Percentiles rank a stretch among this genome's conserved stretches.
Evolutionary conservation across 1,140 invertebrate species (phyloP).

Genomic region (Cyphomyrmex costatus): DNA sequence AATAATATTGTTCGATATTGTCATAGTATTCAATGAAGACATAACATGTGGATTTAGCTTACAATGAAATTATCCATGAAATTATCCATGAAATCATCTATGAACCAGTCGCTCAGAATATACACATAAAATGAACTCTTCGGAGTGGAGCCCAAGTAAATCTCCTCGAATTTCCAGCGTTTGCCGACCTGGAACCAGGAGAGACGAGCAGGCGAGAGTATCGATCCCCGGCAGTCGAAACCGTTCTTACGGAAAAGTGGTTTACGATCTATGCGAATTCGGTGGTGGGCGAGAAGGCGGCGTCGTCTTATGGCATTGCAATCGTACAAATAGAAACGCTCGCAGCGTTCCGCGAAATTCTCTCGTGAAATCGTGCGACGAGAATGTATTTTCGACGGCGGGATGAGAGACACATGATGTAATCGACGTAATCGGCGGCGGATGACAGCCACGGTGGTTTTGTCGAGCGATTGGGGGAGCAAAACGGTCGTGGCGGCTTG

Average conservation of each 20-base stretch:
- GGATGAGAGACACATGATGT: slow-evolving; percentile 61
- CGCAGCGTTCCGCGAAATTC: background rate
- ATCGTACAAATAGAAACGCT: slow-evolving; percentile 54
- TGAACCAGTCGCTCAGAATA: slow-evolving; percentile 10
- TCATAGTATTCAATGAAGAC: background rate
- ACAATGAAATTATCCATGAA: slow-evolving; percentile 25
- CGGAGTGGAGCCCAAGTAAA: slow-evolving; percentile 26
- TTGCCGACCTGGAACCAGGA: slow-evolving; percentile 38
- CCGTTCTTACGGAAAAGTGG: slow-evolving; percentile 43
- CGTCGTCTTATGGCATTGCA: background rate
- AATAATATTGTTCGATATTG: background rate
- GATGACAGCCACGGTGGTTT: slow-evolving; percentile 73
- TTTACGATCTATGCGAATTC: slow-evolving; percentile 38
- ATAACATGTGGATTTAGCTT: slow-evolving; percentile 28
- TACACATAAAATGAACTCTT: slow-evolving; percentile 45
- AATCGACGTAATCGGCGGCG: slow-evolving; percentile 77
- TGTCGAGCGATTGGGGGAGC: slow-evolving; percentile 68
- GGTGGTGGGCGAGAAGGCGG: slow-evolving; percentile 1
- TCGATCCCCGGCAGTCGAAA: slow-evolving; percentile 39
- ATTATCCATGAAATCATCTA: slow-evolving; percentile 46
- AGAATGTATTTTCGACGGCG: slow-evolving; percentile 58
- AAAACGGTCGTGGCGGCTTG: slow-evolving; percentile 75
- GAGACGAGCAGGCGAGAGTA: slow-evolving; percentile 23
- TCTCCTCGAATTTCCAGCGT: slow-evolving; percentile 42
- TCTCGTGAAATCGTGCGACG: slow-evolving; percentile 28